Evolutionary conservation across 2,888 invertebrate genomes (phyloP).

Genomic region (Eupithecia exiguata): DNA sequence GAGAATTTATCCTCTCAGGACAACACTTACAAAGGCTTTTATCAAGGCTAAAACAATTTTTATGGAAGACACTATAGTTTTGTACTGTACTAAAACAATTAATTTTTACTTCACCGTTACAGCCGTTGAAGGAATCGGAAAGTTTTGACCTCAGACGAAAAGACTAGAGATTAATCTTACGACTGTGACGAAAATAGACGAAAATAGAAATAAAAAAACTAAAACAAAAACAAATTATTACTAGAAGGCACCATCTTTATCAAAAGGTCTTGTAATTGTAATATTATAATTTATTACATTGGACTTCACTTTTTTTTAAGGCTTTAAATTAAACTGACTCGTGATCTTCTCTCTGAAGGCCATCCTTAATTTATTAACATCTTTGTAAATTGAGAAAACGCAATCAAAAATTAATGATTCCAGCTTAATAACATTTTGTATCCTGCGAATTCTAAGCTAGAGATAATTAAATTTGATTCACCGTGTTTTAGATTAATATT

Average conservation of each 20-base stretch:
- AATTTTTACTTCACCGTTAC: slow-evolving; percentile 26
- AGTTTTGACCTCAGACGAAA: slow-evolving; percentile 5
- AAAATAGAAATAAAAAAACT: too few species aligned
- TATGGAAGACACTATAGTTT: slow-evolving; percentile 16
- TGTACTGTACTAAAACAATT: slow-evolving; percentile 18
- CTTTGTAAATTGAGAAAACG: neutral
- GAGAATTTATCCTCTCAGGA: neutral
- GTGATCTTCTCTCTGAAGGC: slow-evolving; percentile 29
- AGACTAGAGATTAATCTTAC: neutral
- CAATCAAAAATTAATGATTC: slow-evolving; percentile 1
- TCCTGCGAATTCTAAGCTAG: neutral
- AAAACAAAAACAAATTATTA: neutral
- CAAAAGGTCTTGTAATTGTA: neutral
- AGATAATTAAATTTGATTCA: neutral
- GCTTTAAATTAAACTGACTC: neutral
- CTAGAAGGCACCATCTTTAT: neutral
- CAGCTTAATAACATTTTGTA: neutral
- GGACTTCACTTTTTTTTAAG: too few species aligned
- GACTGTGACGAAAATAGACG: slow-evolving; percentile 9
- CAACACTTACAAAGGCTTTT: neutral
- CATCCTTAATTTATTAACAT: slow-evolving; percentile 9
- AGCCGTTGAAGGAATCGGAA: slow-evolving; percentile 20
- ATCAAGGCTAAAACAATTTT: neutral
- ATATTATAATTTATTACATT: neutral
- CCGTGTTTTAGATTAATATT: slow-evolving; percentile 3